These are phyloP conservation scores for Empidonax traillii DNA, from an alignment of 2,113 vertebrate genomes.

Conservation along the genomic window DNA sequence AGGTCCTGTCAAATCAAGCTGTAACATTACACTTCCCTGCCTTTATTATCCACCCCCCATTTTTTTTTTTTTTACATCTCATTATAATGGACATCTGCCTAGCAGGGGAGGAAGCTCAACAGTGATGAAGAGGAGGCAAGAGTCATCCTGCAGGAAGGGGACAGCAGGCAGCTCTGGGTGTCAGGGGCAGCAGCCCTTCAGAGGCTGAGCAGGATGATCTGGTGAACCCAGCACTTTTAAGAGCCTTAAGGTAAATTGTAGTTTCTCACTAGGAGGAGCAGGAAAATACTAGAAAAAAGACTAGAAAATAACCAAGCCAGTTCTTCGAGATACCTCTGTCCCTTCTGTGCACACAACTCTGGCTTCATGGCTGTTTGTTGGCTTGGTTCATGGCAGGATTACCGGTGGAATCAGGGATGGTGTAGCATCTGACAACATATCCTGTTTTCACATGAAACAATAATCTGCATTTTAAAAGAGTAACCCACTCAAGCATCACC, in stretches of 20 bases:
- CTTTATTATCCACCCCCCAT: not conserved
- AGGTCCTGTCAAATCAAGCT: constrained; percentile 69
- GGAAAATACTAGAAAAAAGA: not conserved
- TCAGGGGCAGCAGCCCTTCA: fast-evolving
- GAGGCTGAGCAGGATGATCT: not conserved
- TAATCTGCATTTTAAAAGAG: not conserved
- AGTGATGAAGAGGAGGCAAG: constrained; percentile 6
- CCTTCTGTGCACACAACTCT: not conserved
- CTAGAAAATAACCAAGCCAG: not conserved
- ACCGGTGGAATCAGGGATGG: not conserved
- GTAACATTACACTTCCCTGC: constrained; percentile 52
- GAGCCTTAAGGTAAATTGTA: not conserved
- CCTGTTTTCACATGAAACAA: not conserved
- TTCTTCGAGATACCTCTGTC: not conserved
- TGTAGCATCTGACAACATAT: not conserved
- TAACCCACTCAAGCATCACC: not conserved
- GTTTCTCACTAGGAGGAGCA: not conserved
- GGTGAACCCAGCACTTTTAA: not conserved
- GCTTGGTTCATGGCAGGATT: not conserved
- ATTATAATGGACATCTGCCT: constrained; percentile 61
- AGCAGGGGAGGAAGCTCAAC: constrained; percentile 12
- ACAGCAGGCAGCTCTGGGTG: not conserved
- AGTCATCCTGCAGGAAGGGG: not conserved
- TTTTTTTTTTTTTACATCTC: not conserved
- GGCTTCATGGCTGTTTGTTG: not conserved